A percentile compares a stretch with the other conserved stretches of the same genome.
Evolutionary conservation across 2,797 vertebrate species (phyloP).

Genomic region (Eulemur coronatus): DNA sequence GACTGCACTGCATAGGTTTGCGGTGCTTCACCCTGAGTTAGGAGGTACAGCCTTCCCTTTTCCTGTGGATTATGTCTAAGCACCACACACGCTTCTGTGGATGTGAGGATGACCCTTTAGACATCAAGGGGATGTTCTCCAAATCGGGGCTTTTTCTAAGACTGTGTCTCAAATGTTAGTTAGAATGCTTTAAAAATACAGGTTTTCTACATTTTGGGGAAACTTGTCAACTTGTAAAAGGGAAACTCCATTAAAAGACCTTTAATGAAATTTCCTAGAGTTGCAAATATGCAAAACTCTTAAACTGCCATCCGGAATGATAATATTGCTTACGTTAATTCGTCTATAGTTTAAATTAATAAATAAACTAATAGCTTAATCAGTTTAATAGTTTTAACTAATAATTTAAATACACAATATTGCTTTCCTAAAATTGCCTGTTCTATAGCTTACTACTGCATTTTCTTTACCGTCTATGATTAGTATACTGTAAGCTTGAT

Average conservation of each 20-base stretch:
- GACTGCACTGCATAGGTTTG: background rate
- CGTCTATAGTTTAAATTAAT: background rate
- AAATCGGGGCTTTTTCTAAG: background rate
- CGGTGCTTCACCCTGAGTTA: background rate
- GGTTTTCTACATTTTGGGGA: background rate
- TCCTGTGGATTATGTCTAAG: background rate
- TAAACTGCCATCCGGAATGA: background rate
- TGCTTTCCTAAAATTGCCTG: background rate
- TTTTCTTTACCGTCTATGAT: background rate
- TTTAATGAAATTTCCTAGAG: background rate
- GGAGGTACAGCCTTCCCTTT: background rate
- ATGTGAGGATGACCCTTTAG: background rate
- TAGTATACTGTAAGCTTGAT: background rate
- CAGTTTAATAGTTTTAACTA: background rate
- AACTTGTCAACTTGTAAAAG: constrained; percentile 8
- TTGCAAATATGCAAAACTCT: background rate
- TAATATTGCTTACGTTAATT: background rate
- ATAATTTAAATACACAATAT: background rate
- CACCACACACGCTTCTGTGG: background rate
- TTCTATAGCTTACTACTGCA: background rate
- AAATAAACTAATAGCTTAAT: background rate
- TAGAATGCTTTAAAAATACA: background rate
- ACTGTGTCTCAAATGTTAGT: background rate
- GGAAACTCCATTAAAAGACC: background rate
- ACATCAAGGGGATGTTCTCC: background rate